Base-by-base conservation (phyloP, 2,888 invertebrate species). In the Encarsia formosa region DNA sequence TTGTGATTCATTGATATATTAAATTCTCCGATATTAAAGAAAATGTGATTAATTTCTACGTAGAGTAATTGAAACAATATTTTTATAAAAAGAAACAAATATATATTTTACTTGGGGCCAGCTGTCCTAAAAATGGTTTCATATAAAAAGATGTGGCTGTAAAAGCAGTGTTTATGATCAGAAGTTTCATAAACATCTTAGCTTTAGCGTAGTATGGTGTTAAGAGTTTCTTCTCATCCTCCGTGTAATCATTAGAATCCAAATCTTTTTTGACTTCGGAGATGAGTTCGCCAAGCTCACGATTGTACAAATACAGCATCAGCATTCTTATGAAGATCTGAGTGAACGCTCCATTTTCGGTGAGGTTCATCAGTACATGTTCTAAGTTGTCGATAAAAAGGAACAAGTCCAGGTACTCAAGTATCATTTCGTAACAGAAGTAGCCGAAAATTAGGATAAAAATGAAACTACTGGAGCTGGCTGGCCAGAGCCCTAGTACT, bases 401-500 rank as follows among this genome's bases (percentile, higher is more conserved):
- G 39, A 61, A 62, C 4, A 67, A 48, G 41, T 69, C 68, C 6
- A 67, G 15, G 22, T 67, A 69, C 34, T 68, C 68, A 26, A 66
- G 48, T 8, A 63, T 13, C 64, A 70, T 65, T 13, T 64, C 61
- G 38, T 63, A 65, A 13, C 58, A 52, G 24, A 66, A 66, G 40
- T 65, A 68, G 15, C 62, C 61, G 23, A 67, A 65, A 34, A 52
- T 61, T 1, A 67, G 13, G 5, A 38, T 44, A 34, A 65, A 68
- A 4, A 52, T 55, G 13, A 69, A 31, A 37, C 61, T 49, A 23
- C 55, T 66, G 6, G 51, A 52, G 4, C 51, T 42, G 4, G 45
- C 45, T 0, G 69, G 69, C 69, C 70, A 70, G 5, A 68, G 51
- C 2, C 69, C 70, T 8, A 70, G 43, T 2, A 49, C 49, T 18